Base-by-base conservation (phyloP, 2,113 vertebrate genomes). In the Bubo scandiacus region DNA sequence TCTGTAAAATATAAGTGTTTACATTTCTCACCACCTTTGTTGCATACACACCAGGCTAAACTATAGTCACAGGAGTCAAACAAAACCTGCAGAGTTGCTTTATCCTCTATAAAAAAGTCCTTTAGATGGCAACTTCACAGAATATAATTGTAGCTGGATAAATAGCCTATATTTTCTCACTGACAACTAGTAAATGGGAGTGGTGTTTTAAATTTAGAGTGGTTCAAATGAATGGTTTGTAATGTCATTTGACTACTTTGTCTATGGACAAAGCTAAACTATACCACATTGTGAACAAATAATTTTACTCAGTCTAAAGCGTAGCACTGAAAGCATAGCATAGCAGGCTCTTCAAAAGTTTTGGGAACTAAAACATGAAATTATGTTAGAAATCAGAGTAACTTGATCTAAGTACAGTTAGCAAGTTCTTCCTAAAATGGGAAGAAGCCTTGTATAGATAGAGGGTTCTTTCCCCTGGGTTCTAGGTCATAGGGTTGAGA, bases 381-480 rank as follows among this genome's bases (percentile, higher is more conserved):
- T 68, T 38, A 23, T 77, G 49, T 87, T 65, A 88, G 74, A 94
- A 94, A 96, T 75, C 78, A 93, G 65, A 96, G 92, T 77, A 92
- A 86, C 71, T 83, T 90, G 81, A 96, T 75, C 55, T 42, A 88
- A 82, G 40, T 61, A 85, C 29, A 96, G 62, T 94, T 95, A 86
- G 80, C 0, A 7, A 83, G 68, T 73, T 96, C 71, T 94, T 95
- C 95, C 96, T 93, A 94, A 96, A 93, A 93, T 90, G 87, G 96
- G 63, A 93, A 93, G 81, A 80, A 92, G 36, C 19, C 38, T 86
- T 89, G 59, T 90, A 71, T 59, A 81, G 67, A 83, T 74, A 70
- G 22, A 83, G 26, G 55, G 29, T 59, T 93, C 55, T 77, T 92
- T 92, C 42, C 92, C 85, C 29, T 66, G 67, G 43, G 42, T 95